phyloP scores from a whole-genome alignment of 1,140 invertebrate genomes.

The Panulirus ornatus region DNA sequence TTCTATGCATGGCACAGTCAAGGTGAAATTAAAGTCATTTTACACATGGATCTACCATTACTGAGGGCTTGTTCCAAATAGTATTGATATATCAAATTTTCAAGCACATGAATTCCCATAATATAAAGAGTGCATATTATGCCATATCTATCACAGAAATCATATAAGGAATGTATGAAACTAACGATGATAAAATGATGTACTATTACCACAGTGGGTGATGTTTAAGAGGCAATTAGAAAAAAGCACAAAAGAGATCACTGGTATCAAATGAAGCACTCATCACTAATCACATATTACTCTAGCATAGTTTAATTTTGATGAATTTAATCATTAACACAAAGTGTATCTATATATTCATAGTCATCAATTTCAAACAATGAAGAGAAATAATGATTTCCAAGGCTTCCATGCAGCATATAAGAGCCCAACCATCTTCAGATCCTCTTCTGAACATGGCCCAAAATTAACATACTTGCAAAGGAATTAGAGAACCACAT shows the following conservation, averaged over 20 bases:
- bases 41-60: not conserved
- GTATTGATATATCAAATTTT: not conserved
- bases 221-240: constrained; percentile 5
- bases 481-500: constrained; percentile 3
- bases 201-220: constrained; percentile 8
- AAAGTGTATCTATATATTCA: not conserved
- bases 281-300: not conserved
- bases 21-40: not conserved
- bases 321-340: no score
- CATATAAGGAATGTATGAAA: not conserved
- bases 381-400: not conserved
- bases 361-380: not conserved
- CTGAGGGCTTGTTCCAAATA: not conserved
- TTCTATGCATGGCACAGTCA: not conserved
- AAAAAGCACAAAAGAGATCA: not conserved
- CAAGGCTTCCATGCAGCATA: not conserved
- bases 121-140: not conserved
- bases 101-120: not conserved
- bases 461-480: constrained; percentile 3
- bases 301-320: not conserved
- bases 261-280: not conserved
- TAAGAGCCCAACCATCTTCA: not conserved
- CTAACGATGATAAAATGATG: not conserved
- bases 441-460: constrained; percentile 6
- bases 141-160: constrained; percentile 13